phyloP scores from a whole-genome alignment of 2,888 invertebrate genomes.

The Oscheius onirici region DNA sequence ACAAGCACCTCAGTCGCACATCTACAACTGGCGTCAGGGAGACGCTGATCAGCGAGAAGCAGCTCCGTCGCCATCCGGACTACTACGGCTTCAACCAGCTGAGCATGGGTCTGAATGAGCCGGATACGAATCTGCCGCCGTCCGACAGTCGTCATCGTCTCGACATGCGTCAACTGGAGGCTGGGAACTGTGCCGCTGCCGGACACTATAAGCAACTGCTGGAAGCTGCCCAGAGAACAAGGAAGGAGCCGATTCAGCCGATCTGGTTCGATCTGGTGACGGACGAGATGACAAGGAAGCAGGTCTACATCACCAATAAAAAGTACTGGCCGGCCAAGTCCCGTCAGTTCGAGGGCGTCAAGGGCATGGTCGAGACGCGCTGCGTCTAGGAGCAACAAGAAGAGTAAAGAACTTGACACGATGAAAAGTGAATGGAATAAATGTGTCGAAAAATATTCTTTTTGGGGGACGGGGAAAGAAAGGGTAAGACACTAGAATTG shows the following conservation, averaged over 20 bases:
- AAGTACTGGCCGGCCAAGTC: constrained; percentile 25
- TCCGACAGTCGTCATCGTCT: constrained; percentile 24
- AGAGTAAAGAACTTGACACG: no score
- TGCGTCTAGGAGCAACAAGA: no score
- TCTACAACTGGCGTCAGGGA: constrained; percentile 11
- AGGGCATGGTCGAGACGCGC: not conserved
- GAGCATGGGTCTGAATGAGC: constrained; percentile 27
- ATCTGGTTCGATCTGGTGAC: constrained; percentile 20
- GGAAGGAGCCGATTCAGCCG: not conserved
- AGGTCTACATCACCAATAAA: constrained; percentile 18
- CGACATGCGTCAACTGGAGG: constrained; percentile 26
- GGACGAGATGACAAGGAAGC: constrained; percentile 16
- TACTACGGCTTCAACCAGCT: constrained; percentile 24
- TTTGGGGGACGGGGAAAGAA: no score
- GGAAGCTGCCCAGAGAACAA: constrained; percentile 8
- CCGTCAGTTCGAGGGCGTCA: constrained; percentile 3
- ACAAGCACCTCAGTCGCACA: not conserved
- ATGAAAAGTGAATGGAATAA: no score
- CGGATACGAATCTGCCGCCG: not conserved
- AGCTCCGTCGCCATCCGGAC: not conserved
- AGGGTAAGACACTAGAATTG: no score
- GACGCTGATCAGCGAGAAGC: not conserved
- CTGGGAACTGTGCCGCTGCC: constrained; percentile 7
- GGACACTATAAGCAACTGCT: constrained; percentile 4
- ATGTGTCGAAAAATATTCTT: no score